These are phyloP conservation scores for Labroides dimidiatus DNA, from an alignment of 2,797 vertebrate genomes.

Conservation along the genomic window DNA sequence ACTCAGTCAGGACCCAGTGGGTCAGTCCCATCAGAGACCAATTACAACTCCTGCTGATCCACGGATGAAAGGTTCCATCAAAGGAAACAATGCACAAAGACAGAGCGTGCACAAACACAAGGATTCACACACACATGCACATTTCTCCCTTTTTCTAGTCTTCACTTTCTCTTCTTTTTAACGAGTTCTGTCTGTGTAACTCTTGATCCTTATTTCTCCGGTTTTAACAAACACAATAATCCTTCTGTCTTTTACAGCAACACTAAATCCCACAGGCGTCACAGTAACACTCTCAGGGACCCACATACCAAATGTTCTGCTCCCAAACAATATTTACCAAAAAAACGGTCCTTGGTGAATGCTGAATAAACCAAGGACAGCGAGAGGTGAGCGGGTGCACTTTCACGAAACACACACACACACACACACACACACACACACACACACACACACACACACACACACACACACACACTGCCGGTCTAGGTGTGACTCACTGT, in stretches of 20 bases:
- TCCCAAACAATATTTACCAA: slow-evolving; percentile 49
- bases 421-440: slow-evolving; percentile 1
- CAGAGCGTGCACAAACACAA: not conserved
- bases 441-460: slow-evolving; percentile 16
- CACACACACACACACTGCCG: not conserved
- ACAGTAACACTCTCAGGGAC: slow-evolving; percentile 48
- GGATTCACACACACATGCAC: not conserved
- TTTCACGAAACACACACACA: slow-evolving; percentile 22
- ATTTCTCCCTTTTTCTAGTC: not conserved
- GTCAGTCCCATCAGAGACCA: slow-evolving; percentile 74
- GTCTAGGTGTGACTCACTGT: slow-evolving; percentile 43
- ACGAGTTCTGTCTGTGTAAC: slow-evolving; percentile 13
- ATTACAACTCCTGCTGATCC: slow-evolving; percentile 68
- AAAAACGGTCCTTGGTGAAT: slow-evolving; percentile 32
- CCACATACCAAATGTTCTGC: slow-evolving; percentile 56
- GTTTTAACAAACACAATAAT: slow-evolving; percentile 65
- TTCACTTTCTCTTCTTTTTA: slow-evolving; percentile 25
- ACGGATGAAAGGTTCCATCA: slow-evolving; percentile 59
- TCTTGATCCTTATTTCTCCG: slow-evolving; percentile 44
- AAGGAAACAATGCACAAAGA: slow-evolving; percentile 53
- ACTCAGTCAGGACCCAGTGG: slow-evolving; percentile 60
- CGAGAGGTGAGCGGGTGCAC: slow-evolving; percentile 44
- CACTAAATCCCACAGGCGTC: slow-evolving; percentile 55
- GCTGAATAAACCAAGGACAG: slow-evolving; percentile 56
- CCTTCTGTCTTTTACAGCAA: slow-evolving; percentile 53